These are phyloP conservation scores for Blastomussa wellsi DNA, from an alignment of 92 coral and sea anemone genomes.

Conservation along the genomic window DNA sequence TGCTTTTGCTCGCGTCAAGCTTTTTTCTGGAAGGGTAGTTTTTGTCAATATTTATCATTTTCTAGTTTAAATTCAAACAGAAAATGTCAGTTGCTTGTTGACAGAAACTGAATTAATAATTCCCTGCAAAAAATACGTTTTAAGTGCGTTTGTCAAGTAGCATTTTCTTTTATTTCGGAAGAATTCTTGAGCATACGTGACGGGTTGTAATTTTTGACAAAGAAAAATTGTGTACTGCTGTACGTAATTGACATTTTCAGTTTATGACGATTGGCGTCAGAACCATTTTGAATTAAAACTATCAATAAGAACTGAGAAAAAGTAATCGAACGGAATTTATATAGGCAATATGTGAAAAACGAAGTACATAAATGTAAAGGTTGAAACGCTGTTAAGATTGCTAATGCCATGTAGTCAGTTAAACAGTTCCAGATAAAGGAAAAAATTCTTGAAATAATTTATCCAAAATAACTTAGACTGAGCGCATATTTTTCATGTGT, in stretches of 20 bases:
- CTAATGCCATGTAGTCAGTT: neutral
- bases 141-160: neutral
- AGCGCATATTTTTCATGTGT: neutral
- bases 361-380: neutral
- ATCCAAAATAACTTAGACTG: neutral
- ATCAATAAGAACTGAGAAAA: neutral
- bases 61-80: neutral
- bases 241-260: neutral
- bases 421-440: neutral
- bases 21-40: neutral
- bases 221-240: neutral
- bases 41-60: neutral
- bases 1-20: neutral
- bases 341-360: neutral
- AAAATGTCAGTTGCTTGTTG: slow-evolving; percentile 9
- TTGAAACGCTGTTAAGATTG: neutral
- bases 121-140: neutral
- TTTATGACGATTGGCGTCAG: neutral
- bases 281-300: neutral
- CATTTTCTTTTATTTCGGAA: neutral
- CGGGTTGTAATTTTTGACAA: neutral
- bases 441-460: neutral
- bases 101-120: slow-evolving; percentile 26
- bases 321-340: neutral
- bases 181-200: neutral